These are phyloP conservation scores for Monarcha castaneiventris DNA, from an alignment of 2,113 vertebrate genomes.

Conservation along the genomic window DNA sequence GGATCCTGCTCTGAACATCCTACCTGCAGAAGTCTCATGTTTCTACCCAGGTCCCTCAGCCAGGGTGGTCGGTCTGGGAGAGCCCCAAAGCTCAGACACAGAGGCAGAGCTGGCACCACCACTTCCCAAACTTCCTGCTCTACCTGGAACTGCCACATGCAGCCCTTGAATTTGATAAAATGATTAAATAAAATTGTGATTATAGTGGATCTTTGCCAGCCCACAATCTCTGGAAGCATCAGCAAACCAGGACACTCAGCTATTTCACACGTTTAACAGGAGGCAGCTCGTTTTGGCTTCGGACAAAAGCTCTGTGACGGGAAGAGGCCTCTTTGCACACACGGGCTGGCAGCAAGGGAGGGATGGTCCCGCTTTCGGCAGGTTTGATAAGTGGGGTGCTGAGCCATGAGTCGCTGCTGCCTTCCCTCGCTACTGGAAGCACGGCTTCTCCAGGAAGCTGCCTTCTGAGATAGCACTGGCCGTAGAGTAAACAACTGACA, in stretches of 20 bases:
- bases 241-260: neutral
- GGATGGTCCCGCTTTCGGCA: neutral
- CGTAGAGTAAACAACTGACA: neutral
- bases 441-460: neutral
- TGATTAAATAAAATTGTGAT: neutral
- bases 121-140: neutral
- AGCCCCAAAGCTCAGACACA: neutral
- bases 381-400: neutral
- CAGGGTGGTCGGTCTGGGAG: neutral
- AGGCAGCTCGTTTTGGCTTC: neutral
- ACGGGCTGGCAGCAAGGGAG: accelerated
- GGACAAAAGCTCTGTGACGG: neutral
- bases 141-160: neutral
- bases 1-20: neutral
- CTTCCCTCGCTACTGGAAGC: neutral
- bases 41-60: neutral
- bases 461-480: neutral
- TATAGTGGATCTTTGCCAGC: neutral
- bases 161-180: constrained; percentile 4
- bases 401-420: neutral
- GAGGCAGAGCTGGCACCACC: neutral
- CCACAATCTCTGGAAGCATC: neutral
- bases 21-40: neutral
- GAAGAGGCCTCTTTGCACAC: neutral
- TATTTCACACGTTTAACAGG: accelerated